Evolutionary conservation across 2,888 invertebrate genomes (phyloP).

Genomic region (Malachius bipustulatus): DNA sequence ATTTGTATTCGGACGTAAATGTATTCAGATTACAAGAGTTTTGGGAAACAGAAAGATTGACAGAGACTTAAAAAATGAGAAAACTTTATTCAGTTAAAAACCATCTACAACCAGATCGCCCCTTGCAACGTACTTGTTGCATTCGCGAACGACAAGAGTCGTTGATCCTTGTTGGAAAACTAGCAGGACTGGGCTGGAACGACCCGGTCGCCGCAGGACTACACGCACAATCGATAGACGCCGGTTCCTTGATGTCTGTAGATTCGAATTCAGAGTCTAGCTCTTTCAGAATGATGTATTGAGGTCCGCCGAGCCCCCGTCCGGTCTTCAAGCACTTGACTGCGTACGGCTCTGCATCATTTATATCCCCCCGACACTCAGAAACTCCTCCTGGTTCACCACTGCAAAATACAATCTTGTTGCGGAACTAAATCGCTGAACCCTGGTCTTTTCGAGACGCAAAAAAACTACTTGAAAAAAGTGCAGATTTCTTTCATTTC

Average conservation of each 20-base stretch:
- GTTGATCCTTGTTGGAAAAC: conserved; percentile 18
- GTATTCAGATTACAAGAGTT: no score
- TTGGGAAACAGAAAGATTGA: no score
- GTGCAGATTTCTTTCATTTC: no score
- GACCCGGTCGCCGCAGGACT: no score
- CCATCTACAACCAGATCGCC: no score
- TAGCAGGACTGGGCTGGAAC: conserved; percentile 22
- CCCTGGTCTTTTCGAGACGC: not conserved
- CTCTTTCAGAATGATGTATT: conserved; percentile 16
- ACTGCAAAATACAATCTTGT: conserved; percentile 8
- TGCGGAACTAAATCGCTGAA: not conserved
- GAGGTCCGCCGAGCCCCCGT: conserved; percentile 4
- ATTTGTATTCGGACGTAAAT: no score
- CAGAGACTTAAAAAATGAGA: no score
- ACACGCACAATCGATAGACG: conserved; percentile 11
- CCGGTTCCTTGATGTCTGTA: conserved; percentile 11
- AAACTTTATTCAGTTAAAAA: no score
- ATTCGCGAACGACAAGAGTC: conserved; percentile 14
- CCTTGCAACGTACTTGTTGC: conserved; percentile 18
- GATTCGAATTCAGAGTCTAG: conserved; percentile 14
- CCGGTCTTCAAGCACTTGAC: conserved; percentile 10
- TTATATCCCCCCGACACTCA: no score
- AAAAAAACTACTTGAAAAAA: no score
- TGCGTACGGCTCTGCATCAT: conserved; percentile 9
- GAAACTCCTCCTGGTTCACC: no score